Percentiles rank a stretch among this genome's conserved stretches.
Conservation (phyloP, 2,888 invertebrate genomes). For the Leistus spinibarbis region DNA sequence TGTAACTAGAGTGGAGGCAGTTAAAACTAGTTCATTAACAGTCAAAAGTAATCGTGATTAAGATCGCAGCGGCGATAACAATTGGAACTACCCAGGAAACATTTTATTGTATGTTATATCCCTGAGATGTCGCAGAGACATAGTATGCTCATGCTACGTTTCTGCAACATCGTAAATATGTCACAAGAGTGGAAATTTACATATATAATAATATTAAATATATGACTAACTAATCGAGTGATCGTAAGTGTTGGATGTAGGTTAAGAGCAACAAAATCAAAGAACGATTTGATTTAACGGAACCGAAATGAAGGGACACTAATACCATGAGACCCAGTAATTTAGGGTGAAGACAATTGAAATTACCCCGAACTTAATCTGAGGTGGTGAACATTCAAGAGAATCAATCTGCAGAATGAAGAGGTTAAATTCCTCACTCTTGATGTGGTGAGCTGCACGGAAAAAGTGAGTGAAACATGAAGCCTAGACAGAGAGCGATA, state of each 20-base stretch:
- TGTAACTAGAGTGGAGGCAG: too few relatives aligned
- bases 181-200: too few relatives aligned
- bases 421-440: neutral
- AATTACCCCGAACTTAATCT: neutral
- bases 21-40: too few relatives aligned
- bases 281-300: neutral
- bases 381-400: neutral
- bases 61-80: too few relatives aligned
- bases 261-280: neutral
- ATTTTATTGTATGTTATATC: too few relatives aligned
- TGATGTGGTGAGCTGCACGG: neutral
- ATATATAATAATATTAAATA: neutral
- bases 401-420: neutral
- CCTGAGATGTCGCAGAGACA: too few relatives aligned
- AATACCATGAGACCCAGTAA: neutral
- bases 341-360: neutral
- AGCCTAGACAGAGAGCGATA: neutral
- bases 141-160: too few relatives aligned
- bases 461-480: neutral
- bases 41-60: too few relatives aligned
- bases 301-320: neutral
- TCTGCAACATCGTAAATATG: too few relatives aligned
- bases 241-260: neutral
- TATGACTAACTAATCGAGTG: neutral
- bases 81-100: too few relatives aligned